These are phyloP conservation scores for Caenorhabditis sulstoni DNA, from an alignment of 2,888 invertebrate genomes.

Conservation along the genomic window DNA sequence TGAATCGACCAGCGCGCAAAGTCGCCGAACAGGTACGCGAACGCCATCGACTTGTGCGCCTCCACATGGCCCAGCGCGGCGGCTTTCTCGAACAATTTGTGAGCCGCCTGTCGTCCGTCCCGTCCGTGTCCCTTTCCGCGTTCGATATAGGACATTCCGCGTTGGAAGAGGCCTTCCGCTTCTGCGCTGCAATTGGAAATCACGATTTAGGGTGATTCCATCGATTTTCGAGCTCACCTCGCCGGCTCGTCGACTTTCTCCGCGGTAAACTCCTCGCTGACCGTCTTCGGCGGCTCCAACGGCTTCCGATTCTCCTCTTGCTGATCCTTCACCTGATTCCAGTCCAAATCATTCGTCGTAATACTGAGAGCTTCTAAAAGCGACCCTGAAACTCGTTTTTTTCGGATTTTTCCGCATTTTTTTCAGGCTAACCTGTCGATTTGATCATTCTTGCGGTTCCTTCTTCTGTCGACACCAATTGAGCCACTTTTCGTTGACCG, in stretches of 20 bases:
- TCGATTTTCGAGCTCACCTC: constrained; percentile 7
- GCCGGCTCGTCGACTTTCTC: constrained; percentile 27
- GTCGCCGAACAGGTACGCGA: constrained; percentile 91
- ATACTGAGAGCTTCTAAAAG: constrained; percentile 34
- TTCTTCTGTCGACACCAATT: constrained; percentile 41
- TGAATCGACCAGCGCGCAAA: constrained; percentile 87
- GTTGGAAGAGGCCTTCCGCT: constrained; percentile 40
- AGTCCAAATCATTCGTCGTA: constrained; percentile 41
- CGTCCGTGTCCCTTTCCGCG: constrained; percentile 64
- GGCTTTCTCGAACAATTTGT: constrained; percentile 87
- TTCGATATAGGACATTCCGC: constrained; percentile 57
- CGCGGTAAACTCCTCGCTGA: constrained; percentile 27
- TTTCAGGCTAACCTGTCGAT: constrained; percentile 19
- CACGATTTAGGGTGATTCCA: not conserved
- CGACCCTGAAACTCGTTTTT: constrained; percentile 13
- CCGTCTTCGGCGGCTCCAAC: constrained; percentile 1
- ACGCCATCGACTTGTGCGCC: constrained; percentile 87
- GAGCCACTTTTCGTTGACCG: constrained; percentile 38
- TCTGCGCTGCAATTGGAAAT: constrained; percentile 14
- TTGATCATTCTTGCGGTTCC: constrained; percentile 38
- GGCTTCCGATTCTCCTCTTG: constrained; percentile 27
- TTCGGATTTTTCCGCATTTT: not conserved
- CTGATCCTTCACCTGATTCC: constrained; percentile 39
- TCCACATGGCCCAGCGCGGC: constrained; percentile 89
- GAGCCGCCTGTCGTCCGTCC: constrained; percentile 83